Conservation (phyloP, 2,888 invertebrate genomes). For the Micropterix aruncella region DNA sequence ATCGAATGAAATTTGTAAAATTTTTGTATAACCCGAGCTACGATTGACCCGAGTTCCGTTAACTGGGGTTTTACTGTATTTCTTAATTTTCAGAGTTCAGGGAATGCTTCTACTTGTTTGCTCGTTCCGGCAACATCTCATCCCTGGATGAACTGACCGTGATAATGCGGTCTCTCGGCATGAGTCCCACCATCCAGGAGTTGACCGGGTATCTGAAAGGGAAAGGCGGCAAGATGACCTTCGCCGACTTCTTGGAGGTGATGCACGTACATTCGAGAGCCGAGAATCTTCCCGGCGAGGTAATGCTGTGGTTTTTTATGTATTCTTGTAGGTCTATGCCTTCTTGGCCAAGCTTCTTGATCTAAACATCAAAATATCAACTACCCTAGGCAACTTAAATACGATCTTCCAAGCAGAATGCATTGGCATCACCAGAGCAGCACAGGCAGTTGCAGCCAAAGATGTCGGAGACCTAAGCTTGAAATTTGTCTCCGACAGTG, state of each 20-base stretch:
- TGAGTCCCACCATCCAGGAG: constrained; percentile 89
- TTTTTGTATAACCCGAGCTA: neutral
- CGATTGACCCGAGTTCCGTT: too few relatives aligned
- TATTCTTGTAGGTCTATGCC: too few relatives aligned
- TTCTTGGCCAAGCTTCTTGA: too few relatives aligned
- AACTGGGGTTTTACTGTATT: constrained; percentile 9
- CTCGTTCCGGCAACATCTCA: constrained; percentile 76
- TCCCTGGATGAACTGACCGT: constrained; percentile 82
- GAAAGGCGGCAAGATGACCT: constrained; percentile 81
- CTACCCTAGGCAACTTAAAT: too few relatives aligned
- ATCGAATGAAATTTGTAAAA: neutral
- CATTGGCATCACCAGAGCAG: too few relatives aligned
- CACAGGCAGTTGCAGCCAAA: too few relatives aligned
- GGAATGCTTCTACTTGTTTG: constrained; percentile 93
- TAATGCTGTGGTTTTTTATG: constrained; percentile 18
- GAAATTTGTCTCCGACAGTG: too few relatives aligned
- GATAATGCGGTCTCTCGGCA: constrained; percentile 87
- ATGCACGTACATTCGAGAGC: constrained; percentile 84
- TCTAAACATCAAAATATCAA: too few relatives aligned
- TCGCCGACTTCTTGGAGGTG: constrained; percentile 89
- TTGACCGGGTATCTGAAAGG: constrained; percentile 69
- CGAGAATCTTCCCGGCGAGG: constrained; percentile 72
- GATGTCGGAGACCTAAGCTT: too few relatives aligned
- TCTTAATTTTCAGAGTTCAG: constrained; percentile 63
- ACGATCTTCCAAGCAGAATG: too few relatives aligned